Evolutionary conservation across 2,888 invertebrate genomes (phyloP).

Genomic region (Tigriopus californicus): DNA sequence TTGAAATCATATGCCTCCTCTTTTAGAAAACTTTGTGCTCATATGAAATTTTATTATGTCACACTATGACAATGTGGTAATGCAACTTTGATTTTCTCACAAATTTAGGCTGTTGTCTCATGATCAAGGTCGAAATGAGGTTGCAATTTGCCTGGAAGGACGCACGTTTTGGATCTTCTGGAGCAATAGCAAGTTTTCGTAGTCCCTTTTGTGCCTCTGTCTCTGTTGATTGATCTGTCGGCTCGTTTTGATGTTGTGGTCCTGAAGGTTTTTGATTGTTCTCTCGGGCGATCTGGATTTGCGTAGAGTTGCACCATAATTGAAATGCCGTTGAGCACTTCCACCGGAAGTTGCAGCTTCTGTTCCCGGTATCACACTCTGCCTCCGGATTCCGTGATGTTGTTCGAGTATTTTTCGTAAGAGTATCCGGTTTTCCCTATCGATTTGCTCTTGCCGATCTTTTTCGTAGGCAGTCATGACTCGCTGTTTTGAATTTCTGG

Average conservation of each 20-base stretch:
- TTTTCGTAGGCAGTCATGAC: background rate
- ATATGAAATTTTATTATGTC: too few relatives aligned
- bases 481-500: background rate
- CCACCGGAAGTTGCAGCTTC: background rate
- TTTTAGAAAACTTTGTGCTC: too few relatives aligned
- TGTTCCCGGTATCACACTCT: background rate
- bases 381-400: background rate
- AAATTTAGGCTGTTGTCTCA: too few relatives aligned
- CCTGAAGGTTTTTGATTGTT: background rate
- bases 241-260: background rate
- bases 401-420: background rate
- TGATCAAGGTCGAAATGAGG: background rate
- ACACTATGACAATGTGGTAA: too few relatives aligned
- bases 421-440: constrained; percentile 1
- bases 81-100: too few relatives aligned
- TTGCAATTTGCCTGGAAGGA: background rate
- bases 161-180: constrained; percentile 3
- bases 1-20: too few relatives aligned
- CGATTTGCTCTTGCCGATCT: background rate
- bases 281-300: too few relatives aligned
- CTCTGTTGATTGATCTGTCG: background rate
- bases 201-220: background rate
- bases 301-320: too few relatives aligned
- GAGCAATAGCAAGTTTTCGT: constrained; percentile 2
- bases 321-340: background rate